These are phyloP conservation scores for Paramisgurnus dabryanus DNA, from an alignment of 2,113 vertebrate genomes.

Conservation along the genomic window DNA sequence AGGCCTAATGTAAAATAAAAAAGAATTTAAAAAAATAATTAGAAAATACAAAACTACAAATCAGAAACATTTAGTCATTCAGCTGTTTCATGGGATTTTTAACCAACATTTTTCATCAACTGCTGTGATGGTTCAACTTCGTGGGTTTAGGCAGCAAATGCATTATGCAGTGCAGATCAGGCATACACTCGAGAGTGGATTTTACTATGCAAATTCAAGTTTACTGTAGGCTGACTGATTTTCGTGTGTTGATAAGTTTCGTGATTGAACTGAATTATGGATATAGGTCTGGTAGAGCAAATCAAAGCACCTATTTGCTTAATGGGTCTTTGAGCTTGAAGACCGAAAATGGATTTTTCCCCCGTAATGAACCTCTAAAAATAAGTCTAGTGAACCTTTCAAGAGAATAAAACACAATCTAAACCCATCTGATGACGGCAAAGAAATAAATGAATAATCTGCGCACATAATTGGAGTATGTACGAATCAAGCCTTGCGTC, in stretches of 20 bases:
- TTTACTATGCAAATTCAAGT: conserved; percentile 23
- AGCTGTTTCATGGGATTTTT: background rate
- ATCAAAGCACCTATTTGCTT: background rate
- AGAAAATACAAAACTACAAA: background rate
- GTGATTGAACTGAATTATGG: conserved; percentile 18
- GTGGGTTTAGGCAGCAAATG: background rate
- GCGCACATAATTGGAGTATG: background rate
- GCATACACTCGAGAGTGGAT: background rate
- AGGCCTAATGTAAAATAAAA: background rate
- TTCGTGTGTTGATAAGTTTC: background rate
- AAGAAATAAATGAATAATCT: background rate
- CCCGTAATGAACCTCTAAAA: background rate
- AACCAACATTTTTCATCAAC: background rate
- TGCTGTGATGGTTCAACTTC: background rate
- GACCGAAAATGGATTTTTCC: background rate
- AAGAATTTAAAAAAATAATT: background rate
- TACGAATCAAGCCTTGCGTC: background rate
- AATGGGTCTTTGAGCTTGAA: conserved; percentile 6
- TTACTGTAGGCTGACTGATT: conserved; percentile 8
- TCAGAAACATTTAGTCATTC: background rate
- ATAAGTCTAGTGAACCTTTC: background rate
- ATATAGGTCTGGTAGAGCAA: background rate
- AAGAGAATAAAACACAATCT: background rate
- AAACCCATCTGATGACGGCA: background rate
- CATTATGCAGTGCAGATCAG: too few species aligned